These are phyloP conservation scores for Trinectes maculatus DNA, from an alignment of 2,113 vertebrate species.

Conservation along the genomic window DNA sequence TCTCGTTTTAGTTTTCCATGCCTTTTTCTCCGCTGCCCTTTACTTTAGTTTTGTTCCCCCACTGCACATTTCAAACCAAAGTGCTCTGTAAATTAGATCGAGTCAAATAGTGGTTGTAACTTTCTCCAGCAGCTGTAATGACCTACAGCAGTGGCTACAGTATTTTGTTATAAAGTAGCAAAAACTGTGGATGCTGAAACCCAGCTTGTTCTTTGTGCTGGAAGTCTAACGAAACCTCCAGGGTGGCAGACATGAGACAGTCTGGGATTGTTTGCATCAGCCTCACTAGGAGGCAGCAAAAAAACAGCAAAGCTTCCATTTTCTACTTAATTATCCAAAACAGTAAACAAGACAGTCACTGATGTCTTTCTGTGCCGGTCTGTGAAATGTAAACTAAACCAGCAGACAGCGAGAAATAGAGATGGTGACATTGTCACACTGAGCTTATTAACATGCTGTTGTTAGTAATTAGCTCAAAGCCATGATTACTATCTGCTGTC, in stretches of 20 bases:
- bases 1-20: neutral
- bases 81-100: neutral
- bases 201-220: no score
- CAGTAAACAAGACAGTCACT: constrained; percentile 36
- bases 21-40: no score
- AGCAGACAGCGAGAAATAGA: neutral
- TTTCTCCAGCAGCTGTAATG: neutral
- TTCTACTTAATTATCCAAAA: constrained; percentile 48
- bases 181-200: neutral
- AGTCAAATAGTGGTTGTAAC: neutral
- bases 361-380: constrained; percentile 21
- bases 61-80: neutral
- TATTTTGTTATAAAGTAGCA: neutral
- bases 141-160: neutral
- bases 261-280: neutral
- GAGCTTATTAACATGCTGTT: no score
- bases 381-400: constrained; percentile 6
- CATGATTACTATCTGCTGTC: no score
- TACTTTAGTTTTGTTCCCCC: neutral
- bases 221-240: no score
- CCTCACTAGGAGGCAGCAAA: constrained; percentile 9
- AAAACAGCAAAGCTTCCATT: constrained; percentile 8
- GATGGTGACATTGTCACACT: no score
- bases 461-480: no score
- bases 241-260: neutral